These are phyloP conservation scores for Tachysurus vachellii DNA, from an alignment of 2,113 vertebrate species.

Conservation along the genomic window DNA sequence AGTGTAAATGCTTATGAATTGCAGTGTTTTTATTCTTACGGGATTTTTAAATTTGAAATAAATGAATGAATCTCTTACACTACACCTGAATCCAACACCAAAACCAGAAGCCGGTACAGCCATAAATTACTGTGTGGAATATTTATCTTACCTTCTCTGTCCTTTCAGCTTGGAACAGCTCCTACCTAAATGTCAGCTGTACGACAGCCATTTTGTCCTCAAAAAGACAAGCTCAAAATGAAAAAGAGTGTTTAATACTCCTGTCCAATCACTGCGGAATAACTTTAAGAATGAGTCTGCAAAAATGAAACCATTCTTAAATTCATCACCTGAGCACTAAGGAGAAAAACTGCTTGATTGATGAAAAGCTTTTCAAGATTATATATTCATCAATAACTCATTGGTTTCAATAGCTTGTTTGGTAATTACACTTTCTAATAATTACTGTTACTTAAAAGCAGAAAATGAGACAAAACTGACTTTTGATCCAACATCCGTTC, in stretches of 20 bases:
- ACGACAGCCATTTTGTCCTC: slow-evolving; percentile 1
- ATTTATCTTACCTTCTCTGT: slow-evolving; percentile 2
- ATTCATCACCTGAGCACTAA: slow-evolving; percentile 11
- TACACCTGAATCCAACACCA: neutral
- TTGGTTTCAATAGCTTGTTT: slow-evolving; percentile 8
- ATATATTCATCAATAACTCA: slow-evolving; percentile 19
- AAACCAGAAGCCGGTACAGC: neutral
- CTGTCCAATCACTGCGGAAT: neutral
- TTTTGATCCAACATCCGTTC: neutral
- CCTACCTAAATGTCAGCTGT: slow-evolving; percentile 15
- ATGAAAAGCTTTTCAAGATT: slow-evolving; percentile 5
- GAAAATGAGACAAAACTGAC: slow-evolving; percentile 28
- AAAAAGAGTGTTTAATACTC: neutral
- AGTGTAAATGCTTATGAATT: neutral
- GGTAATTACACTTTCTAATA: slow-evolving; percentile 32
- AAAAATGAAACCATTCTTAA: neutral
- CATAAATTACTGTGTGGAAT: neutral
- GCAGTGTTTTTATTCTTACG: neutral
- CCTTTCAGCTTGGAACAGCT: neutral
- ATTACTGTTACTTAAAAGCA: slow-evolving; percentile 24
- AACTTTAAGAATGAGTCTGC: slow-evolving; percentile 9
- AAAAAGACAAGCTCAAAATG: neutral
- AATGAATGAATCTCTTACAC: neutral
- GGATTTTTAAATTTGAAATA: neutral
- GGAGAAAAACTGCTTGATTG: neutral